phyloP scores from a whole-genome alignment of 2,113 vertebrate species.

The Dendrocopos noguchii region DNA sequence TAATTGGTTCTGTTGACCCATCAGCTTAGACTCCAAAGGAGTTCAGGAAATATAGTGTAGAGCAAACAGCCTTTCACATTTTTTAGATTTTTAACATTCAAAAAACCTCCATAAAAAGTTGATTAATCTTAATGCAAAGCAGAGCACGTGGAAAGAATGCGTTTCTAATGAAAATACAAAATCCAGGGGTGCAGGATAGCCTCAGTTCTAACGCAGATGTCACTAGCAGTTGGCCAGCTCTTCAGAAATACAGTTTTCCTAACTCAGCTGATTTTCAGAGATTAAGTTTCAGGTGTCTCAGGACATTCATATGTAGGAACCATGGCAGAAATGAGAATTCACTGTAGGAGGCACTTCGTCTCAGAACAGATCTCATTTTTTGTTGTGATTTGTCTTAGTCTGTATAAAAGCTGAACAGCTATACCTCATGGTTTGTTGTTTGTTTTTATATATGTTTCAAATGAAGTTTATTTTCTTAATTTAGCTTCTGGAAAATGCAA shows the following conservation, averaged over 20 bases:
- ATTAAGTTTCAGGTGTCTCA: slow-evolving; percentile 51
- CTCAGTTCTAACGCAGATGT: neutral
- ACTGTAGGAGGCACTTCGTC: neutral
- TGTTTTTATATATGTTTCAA: neutral
- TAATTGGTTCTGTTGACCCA: neutral
- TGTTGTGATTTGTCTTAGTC: neutral
- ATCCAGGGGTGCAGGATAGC: neutral
- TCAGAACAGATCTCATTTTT: neutral
- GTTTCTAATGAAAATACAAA: neutral
- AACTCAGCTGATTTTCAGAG: slow-evolving; percentile 51
- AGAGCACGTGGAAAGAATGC: neutral
- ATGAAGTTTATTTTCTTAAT: neutral
- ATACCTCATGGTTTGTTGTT: neutral
- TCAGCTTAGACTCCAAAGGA: neutral
- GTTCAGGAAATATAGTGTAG: neutral
- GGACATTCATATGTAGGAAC: slow-evolving; percentile 12
- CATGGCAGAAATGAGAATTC: slow-evolving; percentile 7
- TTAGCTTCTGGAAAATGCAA: neutral
- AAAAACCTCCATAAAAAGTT: neutral
- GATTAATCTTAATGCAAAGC: neutral
- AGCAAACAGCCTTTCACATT: neutral
- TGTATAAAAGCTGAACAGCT: neutral
- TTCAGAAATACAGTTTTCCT: slow-evolving; percentile 41
- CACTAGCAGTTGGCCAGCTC: slow-evolving; percentile 40
- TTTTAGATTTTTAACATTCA: neutral